Percentiles rank a stretch among this genome's conserved stretches.
phyloP scores from a whole-genome alignment of 1,140 invertebrate genomes.

The Magallana ariakensis region DNA sequence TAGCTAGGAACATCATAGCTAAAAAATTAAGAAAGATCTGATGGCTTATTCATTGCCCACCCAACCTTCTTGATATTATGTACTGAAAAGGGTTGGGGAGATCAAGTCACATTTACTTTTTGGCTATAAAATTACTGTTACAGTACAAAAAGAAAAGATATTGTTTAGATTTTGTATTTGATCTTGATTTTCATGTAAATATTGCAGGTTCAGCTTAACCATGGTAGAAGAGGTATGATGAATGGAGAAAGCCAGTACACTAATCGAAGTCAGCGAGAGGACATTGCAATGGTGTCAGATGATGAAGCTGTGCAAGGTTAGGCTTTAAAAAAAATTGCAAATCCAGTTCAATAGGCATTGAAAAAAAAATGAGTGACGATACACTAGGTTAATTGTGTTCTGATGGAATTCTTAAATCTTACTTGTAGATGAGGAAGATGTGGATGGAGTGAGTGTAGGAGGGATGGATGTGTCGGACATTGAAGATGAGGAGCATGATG shows the following conservation, averaged over 20 bases:
- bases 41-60: too few relatives aligned
- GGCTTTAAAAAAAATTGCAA: background rate
- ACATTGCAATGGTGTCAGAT: conserved; percentile 64
- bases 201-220: conserved; percentile 16
- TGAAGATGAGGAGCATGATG: conserved; percentile 66
- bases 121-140: too few relatives aligned
- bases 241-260: conserved; percentile 15
- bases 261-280: conserved; percentile 46
- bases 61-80: too few relatives aligned
- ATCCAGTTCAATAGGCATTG: background rate
- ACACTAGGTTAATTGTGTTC: background rate
- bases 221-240: conserved; percentile 23
- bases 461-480: conserved; percentile 78
- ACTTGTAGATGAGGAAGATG: conserved; percentile 64
- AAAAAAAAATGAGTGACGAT: background rate
- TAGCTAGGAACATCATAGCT: too few relatives aligned
- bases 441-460: conserved; percentile 75
- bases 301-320: conserved; percentile 53
- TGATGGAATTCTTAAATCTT: background rate
- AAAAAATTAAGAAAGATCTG: too few relatives aligned
- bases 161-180: too few relatives aligned
- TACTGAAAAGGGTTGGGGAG: too few relatives aligned
- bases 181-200: background rate
- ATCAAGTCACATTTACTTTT: too few relatives aligned
- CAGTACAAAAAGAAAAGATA: too few relatives aligned